Evolutionary conservation across 2,888 invertebrate genomes (phyloP), one percentile per base, ranked within the genome.

Genomic region (Conomelus anceps): DNA sequence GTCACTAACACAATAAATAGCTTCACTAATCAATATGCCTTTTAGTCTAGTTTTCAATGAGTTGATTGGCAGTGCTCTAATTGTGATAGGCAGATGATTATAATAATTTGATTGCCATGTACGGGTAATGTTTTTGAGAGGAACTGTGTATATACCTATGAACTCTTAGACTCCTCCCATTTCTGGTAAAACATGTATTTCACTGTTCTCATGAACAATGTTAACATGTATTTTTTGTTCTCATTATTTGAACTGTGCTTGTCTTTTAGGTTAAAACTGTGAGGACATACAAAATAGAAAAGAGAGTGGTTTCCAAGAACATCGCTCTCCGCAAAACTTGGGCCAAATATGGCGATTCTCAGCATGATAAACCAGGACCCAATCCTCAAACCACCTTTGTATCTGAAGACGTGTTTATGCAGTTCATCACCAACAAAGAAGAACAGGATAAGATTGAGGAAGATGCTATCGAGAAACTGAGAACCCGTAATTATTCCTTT

Each of bases 341-440:
- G 98, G 95, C 96, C 88, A 99, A 99, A 94, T 99, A 98, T 94
- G 99, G 99, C 13, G 97, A 97, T 91, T 98, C 98, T 0, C 95
- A 95, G 17, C 95, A 94, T 92, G 99, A 99, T 93, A 97, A 98
- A 92, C 97, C 98, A n/a, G 99, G 99, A 0, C 99, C 99, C 0
- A 98, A 99, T 93, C 98, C 98, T 22, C 97, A 99, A n/a, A 99
- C 99, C 6, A 99, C 99, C 0, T 97, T 98, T 92, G 97, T 98
- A 0, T 97, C 97, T 90, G 99, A 99, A 94, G 99, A 99, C 94
- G 98, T 99, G 9, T 97, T 96, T 92, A 98, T 99, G 98, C 98
- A 98, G 92, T 98, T 97, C 92, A 96, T 98, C 89, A 97, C 96
- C 26, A 97, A 96, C 92, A 98, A 97, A 93, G 98, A 98, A 92